Percentiles rank a stretch among this genome's conserved stretches.
Conservation (phyloP, 2,113 vertebrate species). For the Chloropsis cyanopogon region DNA sequence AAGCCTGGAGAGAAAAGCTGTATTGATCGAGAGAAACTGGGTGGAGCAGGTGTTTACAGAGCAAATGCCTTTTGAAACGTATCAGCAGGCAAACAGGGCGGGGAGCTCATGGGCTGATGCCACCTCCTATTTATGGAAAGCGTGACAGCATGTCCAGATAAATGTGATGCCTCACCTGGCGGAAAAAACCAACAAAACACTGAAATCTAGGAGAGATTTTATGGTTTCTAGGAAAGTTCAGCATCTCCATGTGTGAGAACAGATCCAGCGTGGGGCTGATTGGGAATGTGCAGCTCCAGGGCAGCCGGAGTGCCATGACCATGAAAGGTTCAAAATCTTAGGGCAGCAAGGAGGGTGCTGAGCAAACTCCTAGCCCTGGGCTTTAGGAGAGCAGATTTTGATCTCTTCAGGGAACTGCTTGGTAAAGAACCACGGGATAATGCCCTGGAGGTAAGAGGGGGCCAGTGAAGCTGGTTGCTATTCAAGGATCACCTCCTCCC, state of each 20-base stretch:
- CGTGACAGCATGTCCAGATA: background rate
- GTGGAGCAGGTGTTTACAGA: background rate
- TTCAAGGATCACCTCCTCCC: too few relatives aligned
- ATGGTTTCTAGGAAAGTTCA: slow-evolving; percentile 19
- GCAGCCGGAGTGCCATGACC: background rate
- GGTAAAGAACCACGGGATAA: background rate
- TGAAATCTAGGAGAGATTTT: background rate
- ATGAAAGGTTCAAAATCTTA: background rate
- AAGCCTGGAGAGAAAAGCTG: background rate
- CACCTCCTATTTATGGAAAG: background rate
- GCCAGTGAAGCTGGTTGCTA: too few relatives aligned
- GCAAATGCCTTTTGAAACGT: background rate
- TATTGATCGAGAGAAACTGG: background rate
- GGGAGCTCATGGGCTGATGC: background rate
- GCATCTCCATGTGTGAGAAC: background rate
- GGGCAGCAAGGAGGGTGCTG: background rate
- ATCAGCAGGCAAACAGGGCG: slow-evolving; percentile 12
- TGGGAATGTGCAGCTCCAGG: background rate
- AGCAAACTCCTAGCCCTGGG: background rate
- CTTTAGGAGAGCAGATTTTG: background rate
- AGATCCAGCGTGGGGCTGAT: too few relatives aligned
- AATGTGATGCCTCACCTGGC: background rate
- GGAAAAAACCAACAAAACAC: rapidly evolving
- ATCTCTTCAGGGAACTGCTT: background rate
- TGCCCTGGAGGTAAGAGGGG: too few relatives aligned